Percentiles rank a stretch among this genome's conserved stretches.
phyloP scores from a whole-genome alignment of 1,140 invertebrate species.

The Teleogryllus occipitalis region DNA sequence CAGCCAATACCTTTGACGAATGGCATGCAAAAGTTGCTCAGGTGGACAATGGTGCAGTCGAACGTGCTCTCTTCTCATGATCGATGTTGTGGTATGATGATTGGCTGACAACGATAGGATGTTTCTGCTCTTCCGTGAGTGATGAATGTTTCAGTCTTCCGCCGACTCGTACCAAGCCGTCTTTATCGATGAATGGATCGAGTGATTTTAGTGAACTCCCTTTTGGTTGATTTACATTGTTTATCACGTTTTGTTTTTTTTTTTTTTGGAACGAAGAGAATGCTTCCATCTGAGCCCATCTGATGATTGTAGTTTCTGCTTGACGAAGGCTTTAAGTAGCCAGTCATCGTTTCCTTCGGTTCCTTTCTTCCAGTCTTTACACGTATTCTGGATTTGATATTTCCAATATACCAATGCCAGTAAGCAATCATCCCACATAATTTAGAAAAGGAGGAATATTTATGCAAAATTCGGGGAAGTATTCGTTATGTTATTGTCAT shows the following conservation, averaged over 20 bases:
- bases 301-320: no score
- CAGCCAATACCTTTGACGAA: conserved; percentile 32
- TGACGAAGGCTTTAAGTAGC: not conserved
- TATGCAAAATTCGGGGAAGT: not conserved
- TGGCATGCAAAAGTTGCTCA: conserved; percentile 24
- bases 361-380: not conserved
- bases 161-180: conserved; percentile 25
- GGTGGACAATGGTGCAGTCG: conserved; percentile 30
- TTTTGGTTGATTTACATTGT: not conserved
- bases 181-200: conserved; percentile 20
- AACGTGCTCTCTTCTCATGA: conserved; percentile 31
- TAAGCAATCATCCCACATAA: not conserved
- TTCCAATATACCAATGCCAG: not conserved
- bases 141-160: conserved; percentile 24
- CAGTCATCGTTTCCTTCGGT: not conserved
- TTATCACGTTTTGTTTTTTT: not conserved
- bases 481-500: not conserved
- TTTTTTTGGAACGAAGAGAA: not conserved
- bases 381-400: not conserved
- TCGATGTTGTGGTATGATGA: conserved; percentile 11
- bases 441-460: no score
- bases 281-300: no score
- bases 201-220: not conserved
- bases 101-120: conserved; percentile 13
- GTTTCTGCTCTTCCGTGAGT: conserved; percentile 21